Conservation (phyloP, 2,113 vertebrate species). For the Cebus imitator region DNA sequence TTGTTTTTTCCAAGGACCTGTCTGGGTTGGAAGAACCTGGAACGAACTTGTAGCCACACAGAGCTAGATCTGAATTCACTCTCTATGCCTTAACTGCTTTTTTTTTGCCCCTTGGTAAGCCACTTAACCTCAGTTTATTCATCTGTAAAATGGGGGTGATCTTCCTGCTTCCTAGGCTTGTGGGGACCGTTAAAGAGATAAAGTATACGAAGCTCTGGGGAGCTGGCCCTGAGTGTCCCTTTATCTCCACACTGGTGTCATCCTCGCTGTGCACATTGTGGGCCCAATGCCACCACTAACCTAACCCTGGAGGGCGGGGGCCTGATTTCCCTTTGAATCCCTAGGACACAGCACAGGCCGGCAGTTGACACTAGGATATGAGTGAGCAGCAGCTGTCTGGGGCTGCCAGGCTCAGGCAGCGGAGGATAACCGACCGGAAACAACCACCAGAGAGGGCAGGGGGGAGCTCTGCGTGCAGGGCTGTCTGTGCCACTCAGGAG, state of each 20-base stretch:
- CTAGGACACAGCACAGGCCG: too few relatives aligned
- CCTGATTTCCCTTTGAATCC: neutral
- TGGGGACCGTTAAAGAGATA: neutral
- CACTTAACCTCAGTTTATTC: neutral
- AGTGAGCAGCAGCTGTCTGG: neutral
- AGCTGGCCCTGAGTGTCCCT: neutral
- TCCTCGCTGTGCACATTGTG: accelerated
- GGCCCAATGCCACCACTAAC: too few relatives aligned
- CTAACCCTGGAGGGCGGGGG: neutral
- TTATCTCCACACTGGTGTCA: too few relatives aligned
- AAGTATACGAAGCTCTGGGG: neutral
- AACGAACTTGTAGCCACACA: neutral
- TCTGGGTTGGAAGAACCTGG: neutral
- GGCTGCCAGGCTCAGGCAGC: neutral
- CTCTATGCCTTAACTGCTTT: neutral
- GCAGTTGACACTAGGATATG: neutral
- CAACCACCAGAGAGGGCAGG: too few relatives aligned
- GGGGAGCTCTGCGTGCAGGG: neutral
- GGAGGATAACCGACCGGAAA: neutral
- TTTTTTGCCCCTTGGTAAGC: neutral
- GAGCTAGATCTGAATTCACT: neutral
- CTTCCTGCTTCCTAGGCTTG: neutral
- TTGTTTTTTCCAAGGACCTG: neutral
- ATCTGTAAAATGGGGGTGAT: neutral
- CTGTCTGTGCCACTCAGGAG: neutral